phyloP scores from a whole-genome alignment of 1,140 invertebrate species.

The Capitella teleta region DNA sequence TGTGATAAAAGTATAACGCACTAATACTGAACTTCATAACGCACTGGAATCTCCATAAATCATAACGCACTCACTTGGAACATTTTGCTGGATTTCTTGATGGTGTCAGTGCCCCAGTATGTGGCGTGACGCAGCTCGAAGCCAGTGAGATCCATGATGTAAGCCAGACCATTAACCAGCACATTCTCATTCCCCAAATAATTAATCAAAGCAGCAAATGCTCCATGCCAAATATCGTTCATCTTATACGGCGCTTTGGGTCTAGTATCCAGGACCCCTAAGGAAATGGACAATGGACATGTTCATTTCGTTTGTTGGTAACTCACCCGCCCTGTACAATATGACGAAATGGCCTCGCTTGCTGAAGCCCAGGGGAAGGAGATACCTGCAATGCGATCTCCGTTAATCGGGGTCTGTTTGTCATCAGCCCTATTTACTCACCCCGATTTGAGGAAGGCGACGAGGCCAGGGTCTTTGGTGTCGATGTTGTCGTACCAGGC shows the following conservation, averaged over 20 bases:
- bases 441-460: constrained; percentile 9
- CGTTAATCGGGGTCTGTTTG: too few species aligned
- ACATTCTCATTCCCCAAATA: constrained; percentile 3
- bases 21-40: background rate
- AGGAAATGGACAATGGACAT: too few species aligned
- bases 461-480: constrained; percentile 1
- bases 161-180: background rate
- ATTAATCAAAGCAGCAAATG: too few species aligned
- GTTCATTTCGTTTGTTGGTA: too few species aligned
- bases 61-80: background rate
- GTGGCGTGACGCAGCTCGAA: background rate
- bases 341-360: too few species aligned
- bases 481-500: constrained; percentile 12
- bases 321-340: too few species aligned
- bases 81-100: background rate
- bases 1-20: background rate
- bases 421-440: constrained; percentile 1
- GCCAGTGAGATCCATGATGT: constrained; percentile 1
- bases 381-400: too few species aligned
- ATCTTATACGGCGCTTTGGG: too few species aligned
- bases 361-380: too few species aligned
- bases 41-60: background rate
- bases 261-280: too few species aligned
- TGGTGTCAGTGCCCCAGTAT: background rate
- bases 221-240: too few species aligned